Base-by-base conservation (phyloP, 2,113 vertebrate species). In the Symphodus melops region DNA sequence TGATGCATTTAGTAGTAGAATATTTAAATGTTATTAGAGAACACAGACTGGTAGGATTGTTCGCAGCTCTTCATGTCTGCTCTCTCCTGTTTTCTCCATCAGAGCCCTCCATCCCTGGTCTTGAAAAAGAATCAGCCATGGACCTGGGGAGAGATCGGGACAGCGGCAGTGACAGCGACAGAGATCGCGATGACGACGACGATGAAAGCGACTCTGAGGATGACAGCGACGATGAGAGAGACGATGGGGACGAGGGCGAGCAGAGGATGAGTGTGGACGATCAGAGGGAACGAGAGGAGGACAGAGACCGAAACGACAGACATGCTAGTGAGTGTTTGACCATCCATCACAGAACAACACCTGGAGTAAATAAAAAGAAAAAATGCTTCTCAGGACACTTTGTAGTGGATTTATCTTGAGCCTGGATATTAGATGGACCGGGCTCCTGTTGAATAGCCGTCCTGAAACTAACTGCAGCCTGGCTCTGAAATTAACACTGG, bases 91-190 rank as follows among this genome's bases (percentile, higher is more conserved):
- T 16, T 21, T 60, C 6, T 3, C 20, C 2, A 60, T 20, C 71
- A 93, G 91, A 92, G 10, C 68, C 81, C 1, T 53, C 82, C 9
- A 86, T 91, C 65, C 92, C 90, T 10, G 91, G 90, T 21, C 63
- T 90, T 12, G 92, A 91, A 1, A 85, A 70, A 10, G 86, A 88
- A 0, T 53, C 55, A 0, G 92, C 92, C 5, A 96, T 95, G 81
- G 97, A 98, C 42, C 83, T 96, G 41, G 95, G 95, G 25, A 94
- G 95, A 63, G 96, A 95, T 0, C 92, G 95, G 7, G 96, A 97
- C 55, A 96, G 95, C 1, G 96, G 95, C 19, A 98, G 96, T 7
- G 96, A 97, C 0, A 97, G 96, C 0, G 96, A 98, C 70, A 93
- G 93, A 0, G 96, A 97, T n/a, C 92, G 94, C 13, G 93, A 94